Evolutionary conservation across 2,113 vertebrate genomes (phyloP), one percentile per base, ranked within the genome.

Genomic region (Talpa occidentalis): DNA sequence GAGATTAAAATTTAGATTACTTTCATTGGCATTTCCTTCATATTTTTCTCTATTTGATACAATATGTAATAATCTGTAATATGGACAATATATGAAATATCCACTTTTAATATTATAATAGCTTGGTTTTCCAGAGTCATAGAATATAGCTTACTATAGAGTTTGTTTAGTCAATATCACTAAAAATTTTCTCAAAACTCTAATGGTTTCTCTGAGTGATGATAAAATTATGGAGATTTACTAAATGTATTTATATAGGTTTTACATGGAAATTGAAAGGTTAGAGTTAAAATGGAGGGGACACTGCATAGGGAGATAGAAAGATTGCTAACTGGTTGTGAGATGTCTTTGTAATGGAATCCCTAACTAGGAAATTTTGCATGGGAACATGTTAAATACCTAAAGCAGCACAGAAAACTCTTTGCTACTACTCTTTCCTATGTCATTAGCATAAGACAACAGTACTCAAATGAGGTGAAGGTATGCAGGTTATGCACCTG

Each of bases 1-100:
- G 21, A 96, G 78, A 69, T 49, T 76, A 87, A 90, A 87, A 92
- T 74, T 22, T 69, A 69, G 24, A 2, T n/a, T 89, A 56, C 4
- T 72, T 56, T 91, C 35, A 22, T 14, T 79, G 15, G 1, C 47
- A 11, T 69, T 69, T 78, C 26, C 37, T 28, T 11, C 15, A 40
- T 59, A n/a, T 9, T 56, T 21, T 56, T 19, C n/a, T 64, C 24
- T 17, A 26, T 64, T 72, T 78, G 49, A 52, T 52, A 17, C 37
- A 72, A 8, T 62, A 40, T 3, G 67, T 62, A 73, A 83, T 42
- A 72, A 5, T 78, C 35, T 73, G 6, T 0, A 74, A 74, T 37
- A 54, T 56, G 19, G 60, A 0, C 59, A 67, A 84, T 35, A 66
- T 32, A 80, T 54, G 9, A 54, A 78, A 72, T 59, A 10, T 2